Conservation (phyloP, 2,113 vertebrate genomes). For the Phyllopteryx taeniolatus region DNA sequence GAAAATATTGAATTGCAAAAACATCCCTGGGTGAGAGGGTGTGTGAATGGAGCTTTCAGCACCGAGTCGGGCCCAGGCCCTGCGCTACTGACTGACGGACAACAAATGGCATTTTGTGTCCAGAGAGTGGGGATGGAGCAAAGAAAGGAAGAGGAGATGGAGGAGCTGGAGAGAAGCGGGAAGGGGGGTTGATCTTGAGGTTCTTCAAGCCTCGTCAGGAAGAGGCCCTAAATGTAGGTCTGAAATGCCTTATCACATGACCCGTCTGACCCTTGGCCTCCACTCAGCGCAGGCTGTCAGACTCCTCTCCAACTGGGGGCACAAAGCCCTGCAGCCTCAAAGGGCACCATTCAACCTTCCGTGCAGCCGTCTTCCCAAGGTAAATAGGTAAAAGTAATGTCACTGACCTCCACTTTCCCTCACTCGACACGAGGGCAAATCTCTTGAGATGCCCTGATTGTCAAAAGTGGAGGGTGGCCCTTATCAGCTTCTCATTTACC, state of each 20-base stretch:
- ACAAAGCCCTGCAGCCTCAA: constrained; percentile 60
- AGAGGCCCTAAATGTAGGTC: constrained; percentile 53
- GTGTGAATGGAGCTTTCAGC: constrained; percentile 90
- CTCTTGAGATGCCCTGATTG: constrained; percentile 70
- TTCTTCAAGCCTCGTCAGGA: constrained; percentile 58
- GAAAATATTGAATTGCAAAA: constrained; percentile 99
- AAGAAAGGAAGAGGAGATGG: constrained; percentile 36
- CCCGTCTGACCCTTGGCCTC: constrained; percentile 67
- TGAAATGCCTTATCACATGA: constrained; percentile 73
- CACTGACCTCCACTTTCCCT: constrained; percentile 69
- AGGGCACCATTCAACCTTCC: constrained; percentile 60
- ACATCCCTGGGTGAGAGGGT: constrained; percentile 83
- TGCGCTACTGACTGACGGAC: constrained; percentile 87
- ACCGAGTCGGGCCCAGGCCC: constrained; percentile 71
- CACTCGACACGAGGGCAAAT: constrained; percentile 58
- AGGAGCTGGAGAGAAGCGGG: constrained; percentile 7
- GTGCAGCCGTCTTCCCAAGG: constrained; percentile 51
- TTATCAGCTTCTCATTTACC: constrained; percentile 27
- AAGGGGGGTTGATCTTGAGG: constrained; percentile 21
- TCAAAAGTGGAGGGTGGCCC: constrained; percentile 49
- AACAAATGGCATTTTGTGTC: constrained; percentile 87
- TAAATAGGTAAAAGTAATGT: constrained; percentile 74
- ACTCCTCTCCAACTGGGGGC: constrained; percentile 46
- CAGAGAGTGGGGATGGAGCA: constrained; percentile 42
- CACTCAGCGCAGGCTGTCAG: constrained; percentile 55